Conservation (phyloP, 2,888 invertebrate genomes). For the Apoda limacodes region DNA sequence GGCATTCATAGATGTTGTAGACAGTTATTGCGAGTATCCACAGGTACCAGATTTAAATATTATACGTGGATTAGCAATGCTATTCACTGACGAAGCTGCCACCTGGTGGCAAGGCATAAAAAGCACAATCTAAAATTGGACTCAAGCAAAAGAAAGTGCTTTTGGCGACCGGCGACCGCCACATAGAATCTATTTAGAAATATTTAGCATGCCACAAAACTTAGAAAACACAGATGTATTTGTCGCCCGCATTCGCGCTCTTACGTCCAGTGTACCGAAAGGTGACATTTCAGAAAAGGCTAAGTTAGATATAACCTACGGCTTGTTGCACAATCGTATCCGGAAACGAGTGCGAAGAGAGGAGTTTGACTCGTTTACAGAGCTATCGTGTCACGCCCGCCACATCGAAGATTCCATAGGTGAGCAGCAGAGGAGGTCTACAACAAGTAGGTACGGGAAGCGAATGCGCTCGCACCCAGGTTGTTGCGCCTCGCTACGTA, state of each 20-base stretch:
- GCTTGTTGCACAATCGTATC: constrained; percentile 11
- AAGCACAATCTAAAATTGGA: constrained; percentile 6
- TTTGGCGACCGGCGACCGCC: constrained; percentile 12
- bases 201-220: constrained; percentile 9
- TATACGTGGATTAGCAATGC: constrained; percentile 12
- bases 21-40: too few species aligned
- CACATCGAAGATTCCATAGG: constrained; percentile 7
- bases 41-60: too few species aligned
- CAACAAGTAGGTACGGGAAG: too few species aligned
- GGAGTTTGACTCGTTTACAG: too few species aligned
- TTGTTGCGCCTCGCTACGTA: too few species aligned
- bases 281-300: constrained; percentile 7
- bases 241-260: constrained; percentile 6
- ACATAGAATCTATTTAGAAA: constrained; percentile 11
- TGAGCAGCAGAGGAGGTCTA: too few species aligned
- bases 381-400: constrained; percentile 6
- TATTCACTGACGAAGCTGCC: constrained; percentile 15
- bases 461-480: too few species aligned
- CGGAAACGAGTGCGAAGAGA: constrained; percentile 20
- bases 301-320: constrained; percentile 16
- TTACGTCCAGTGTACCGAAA: constrained; percentile 13
- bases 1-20: too few species aligned
- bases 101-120: constrained; percentile 17
- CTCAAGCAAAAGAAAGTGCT: constrained; percentile 6
- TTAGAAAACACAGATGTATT: constrained; percentile 12